Evolutionary conservation across 2,113 vertebrate species (phyloP).

Genomic region (Eudyptes chrysolophus): DNA sequence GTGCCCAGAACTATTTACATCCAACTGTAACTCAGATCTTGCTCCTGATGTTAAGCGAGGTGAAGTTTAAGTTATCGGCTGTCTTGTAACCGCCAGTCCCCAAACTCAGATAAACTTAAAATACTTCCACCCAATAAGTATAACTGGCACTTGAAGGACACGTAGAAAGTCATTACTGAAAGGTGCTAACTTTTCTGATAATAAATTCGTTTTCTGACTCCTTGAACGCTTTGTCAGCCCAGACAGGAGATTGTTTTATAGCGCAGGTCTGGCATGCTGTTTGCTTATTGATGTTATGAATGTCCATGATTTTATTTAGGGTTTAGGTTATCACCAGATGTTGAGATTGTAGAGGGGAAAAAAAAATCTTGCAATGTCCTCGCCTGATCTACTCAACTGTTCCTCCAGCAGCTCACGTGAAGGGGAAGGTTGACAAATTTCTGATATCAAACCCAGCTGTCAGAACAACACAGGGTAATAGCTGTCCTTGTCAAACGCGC

Average conservation of each 20-base stretch:
- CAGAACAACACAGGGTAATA: conserved; percentile 75
- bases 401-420: conserved; percentile 62
- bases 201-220: conserved; percentile 24
- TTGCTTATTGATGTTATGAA: conserved; percentile 24
- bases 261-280: neutral
- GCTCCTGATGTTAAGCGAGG: neutral
- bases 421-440: conserved; percentile 82
- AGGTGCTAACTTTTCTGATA: conserved; percentile 23
- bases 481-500: conserved; percentile 78
- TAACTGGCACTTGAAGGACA: neutral
- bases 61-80: neutral
- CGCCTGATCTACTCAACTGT: conserved; percentile 14
- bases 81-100: neutral
- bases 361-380: neutral
- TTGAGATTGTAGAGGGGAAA: neutral
- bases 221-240: neutral
- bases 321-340: neutral
- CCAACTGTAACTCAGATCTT: neutral
- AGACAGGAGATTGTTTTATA: neutral
- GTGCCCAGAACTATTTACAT: neutral
- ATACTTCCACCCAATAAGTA: neutral
- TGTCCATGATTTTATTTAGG: conserved; percentile 29
- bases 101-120: neutral
- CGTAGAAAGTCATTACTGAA: conserved; percentile 9
- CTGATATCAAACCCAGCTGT: conserved; percentile 82